These are phyloP conservation scores for Chymomyza costata DNA, from an alignment of 1,140 invertebrate genomes.

Conservation along the genomic window DNA sequence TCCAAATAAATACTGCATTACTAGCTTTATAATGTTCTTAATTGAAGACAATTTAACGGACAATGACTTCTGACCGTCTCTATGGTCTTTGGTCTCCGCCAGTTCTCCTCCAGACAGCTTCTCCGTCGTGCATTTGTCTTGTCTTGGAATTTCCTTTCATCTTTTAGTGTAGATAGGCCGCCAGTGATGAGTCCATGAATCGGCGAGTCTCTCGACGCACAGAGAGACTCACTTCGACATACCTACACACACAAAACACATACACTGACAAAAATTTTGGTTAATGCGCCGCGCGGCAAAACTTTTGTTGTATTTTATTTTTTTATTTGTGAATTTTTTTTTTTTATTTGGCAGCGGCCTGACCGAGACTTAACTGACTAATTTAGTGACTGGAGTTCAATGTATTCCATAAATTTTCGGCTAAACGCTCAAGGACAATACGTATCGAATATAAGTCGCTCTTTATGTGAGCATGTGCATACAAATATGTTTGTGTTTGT, in stretches of 20 bases:
- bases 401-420: conserved; percentile 70
- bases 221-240: conserved; percentile 24
- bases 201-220: conserved; percentile 18
- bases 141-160: background rate
- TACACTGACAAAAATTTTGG: conserved; percentile 41
- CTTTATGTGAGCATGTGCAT: background rate
- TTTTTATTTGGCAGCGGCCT: conserved; percentile 1
- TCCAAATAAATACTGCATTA: too few relatives aligned
- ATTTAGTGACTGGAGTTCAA: conserved; percentile 66
- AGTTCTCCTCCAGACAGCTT: conserved; percentile 22
- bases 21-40: too few relatives aligned
- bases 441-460: conserved; percentile 34
- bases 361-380: conserved; percentile 58
- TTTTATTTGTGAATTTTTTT: conserved; percentile 14
- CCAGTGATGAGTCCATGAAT: conserved; percentile 8
- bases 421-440: conserved; percentile 67
- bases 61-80: conserved; percentile 37
- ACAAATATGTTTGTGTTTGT: conserved; percentile 14
- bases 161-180: conserved; percentile 25
- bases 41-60: conserved; percentile 45
- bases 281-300: conserved; percentile 62
- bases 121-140: background rate
- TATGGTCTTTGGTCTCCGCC: conserved; percentile 11
- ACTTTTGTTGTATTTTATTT: conserved; percentile 57
- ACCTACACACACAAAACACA: conserved; percentile 6